Evolutionary conservation across 2,888 invertebrate species (phyloP).

Genomic region (Tolmerus cingulatus): DNA sequence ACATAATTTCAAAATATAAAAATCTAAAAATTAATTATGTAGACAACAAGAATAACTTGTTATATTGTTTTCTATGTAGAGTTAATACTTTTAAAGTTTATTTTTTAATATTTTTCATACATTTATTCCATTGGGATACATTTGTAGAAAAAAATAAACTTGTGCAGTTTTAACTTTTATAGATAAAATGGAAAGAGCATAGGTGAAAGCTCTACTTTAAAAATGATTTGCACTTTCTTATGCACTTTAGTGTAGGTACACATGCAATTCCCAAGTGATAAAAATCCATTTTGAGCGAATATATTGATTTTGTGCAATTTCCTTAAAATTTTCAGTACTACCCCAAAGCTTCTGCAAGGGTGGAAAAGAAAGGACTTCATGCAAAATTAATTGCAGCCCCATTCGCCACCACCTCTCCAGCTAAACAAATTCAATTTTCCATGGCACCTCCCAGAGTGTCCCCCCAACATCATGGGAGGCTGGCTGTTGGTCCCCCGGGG

Average conservation of each 20-base stretch:
- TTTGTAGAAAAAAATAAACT: too few relatives aligned
- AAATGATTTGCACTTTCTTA: background rate
- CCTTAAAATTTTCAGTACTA: background rate
- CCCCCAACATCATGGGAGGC: background rate
- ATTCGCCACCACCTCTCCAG: background rate
- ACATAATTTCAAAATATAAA: too few relatives aligned
- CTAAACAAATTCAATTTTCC: background rate
- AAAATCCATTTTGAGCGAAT: background rate
- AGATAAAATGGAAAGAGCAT: background rate
- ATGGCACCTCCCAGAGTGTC: background rate
- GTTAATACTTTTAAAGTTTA: too few relatives aligned
- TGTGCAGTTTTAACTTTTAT: background rate
- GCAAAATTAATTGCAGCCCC: background rate
- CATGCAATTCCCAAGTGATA: background rate
- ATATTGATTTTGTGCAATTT: background rate
- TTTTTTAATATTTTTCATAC: too few relatives aligned
- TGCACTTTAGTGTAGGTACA: background rate
- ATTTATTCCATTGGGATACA: too few relatives aligned
- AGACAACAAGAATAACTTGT: too few relatives aligned
- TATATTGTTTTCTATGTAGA: too few relatives aligned
- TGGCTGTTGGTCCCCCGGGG: background rate
- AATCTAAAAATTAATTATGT: too few relatives aligned
- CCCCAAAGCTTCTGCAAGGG: background rate
- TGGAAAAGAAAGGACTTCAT: background rate
- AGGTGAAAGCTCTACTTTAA: background rate